A percentile compares a stretch with the other conserved stretches of the same genome.
Conservation (phyloP, 2,113 vertebrate species). For the Eurypyga helias region DNA sequence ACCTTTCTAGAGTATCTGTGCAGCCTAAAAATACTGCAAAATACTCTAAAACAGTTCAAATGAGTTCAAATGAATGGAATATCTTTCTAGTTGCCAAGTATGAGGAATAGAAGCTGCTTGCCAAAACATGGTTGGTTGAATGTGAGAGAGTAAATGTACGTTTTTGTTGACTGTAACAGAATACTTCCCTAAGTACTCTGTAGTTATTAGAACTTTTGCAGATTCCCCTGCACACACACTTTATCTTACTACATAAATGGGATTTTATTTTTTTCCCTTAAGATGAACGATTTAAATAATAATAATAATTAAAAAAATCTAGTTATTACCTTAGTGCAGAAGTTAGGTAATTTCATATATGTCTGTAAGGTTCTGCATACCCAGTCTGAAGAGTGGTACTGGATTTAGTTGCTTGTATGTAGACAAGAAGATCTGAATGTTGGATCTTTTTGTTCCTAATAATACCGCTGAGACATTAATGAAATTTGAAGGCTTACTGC, state of each 20-base stretch:
- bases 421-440: background rate
- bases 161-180: background rate
- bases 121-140: background rate
- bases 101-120: background rate
- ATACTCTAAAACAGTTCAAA: background rate
- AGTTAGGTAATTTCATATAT: background rate
- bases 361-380: background rate
- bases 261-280: background rate
- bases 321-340: background rate
- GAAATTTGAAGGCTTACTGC: background rate
- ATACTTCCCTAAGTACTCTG: background rate
- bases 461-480: background rate
- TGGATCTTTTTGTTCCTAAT: background rate
- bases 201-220: background rate
- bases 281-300: no score
- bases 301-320: no score
- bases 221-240: accelerated
- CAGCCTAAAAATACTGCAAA: background rate
- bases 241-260: background rate
- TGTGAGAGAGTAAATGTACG: background rate
- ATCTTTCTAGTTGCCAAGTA: background rate
- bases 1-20: background rate
- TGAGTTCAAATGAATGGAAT: background rate
- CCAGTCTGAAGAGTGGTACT: background rate
- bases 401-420: background rate